These are phyloP conservation scores for Orchesella flavescens DNA, from an alignment of 2,888 invertebrate genomes.

Conservation along the genomic window DNA sequence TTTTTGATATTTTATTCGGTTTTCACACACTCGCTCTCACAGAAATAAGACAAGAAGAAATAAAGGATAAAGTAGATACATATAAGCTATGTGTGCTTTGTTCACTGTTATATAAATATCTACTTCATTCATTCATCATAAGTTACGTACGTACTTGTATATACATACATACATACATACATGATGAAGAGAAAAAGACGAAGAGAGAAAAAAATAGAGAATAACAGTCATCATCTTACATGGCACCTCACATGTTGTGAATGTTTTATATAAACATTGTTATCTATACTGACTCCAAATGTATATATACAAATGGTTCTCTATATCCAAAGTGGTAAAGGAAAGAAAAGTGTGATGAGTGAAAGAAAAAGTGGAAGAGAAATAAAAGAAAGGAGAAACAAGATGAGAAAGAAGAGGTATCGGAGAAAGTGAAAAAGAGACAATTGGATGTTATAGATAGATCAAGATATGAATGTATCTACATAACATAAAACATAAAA, in stretches of 20 bases:
- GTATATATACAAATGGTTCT: not conserved
- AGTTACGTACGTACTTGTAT: not conserved
- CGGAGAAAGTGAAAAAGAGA: conserved; percentile 37
- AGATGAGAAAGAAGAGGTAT: conserved; percentile 21
- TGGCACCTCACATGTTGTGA: too few species aligned
- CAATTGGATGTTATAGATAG: conserved; percentile 50
- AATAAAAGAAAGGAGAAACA: conserved; percentile 33
- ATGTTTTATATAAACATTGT: too few species aligned
- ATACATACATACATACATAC: not conserved
- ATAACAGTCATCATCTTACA: conserved; percentile 1
- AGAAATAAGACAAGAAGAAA: conserved; percentile 31
- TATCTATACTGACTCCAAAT: too few species aligned
- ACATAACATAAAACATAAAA: conserved; percentile 16
- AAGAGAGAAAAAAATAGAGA: not conserved
- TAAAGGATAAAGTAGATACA: conserved; percentile 37
- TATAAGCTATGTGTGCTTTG: conserved; percentile 3
- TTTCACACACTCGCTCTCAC: conserved; percentile 67
- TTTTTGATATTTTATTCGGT: conserved; percentile 72
- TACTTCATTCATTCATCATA: not conserved
- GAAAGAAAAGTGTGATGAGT: conserved; percentile 47
- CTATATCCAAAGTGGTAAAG: conserved; percentile 12
- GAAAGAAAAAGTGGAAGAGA: conserved; percentile 45
- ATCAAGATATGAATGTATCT: conserved; percentile 16
- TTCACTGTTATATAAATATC: not conserved
- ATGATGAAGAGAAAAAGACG: too few species aligned